Evolutionary conservation across 2,113 vertebrate species (phyloP), one percentile per base, ranked within the genome.

Genomic region (Oreochromis spilurus): DNA sequence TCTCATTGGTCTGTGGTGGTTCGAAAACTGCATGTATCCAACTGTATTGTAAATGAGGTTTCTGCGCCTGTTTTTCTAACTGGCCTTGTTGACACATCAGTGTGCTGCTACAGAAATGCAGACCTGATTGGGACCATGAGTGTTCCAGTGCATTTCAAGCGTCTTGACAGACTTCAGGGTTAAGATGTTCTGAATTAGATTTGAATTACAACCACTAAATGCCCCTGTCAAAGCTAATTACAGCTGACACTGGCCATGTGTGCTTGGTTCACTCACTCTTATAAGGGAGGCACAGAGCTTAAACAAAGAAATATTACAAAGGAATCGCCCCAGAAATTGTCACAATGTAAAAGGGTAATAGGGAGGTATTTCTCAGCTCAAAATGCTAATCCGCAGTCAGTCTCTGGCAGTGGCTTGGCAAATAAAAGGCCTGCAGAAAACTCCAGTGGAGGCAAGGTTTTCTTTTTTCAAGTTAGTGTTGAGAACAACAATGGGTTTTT

Each of bases 161-260:
- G 81, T 96, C 97, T 97, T 98, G 98, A 99, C 98, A 99, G 98
- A 97, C 98, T 97, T 95, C 97, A 96, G 97, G 95, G 96, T 97
- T 99, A 98, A 99, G 99, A 99, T 99, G 98, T 99, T 99, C 98
- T 98, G 99, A 98, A 99, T 99, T 98, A 99, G 98, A 99, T 99
- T 99, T 99, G 98, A 99, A 99, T 99, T 99, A 99, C 99, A 99
- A 97, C 98, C 98, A 94, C 99, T 99, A 99, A 99, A 99, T 98
- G 97, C 98, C 97, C 97, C 98, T 99, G 99, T 99, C 99, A 99
- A 96, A 97, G 96, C 96, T 97, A 91, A 97, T 99, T 99, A 99
- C 89, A 87, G 95, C 96, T 98, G 99, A 99, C 97, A 98, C 96
- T 99, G 96, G 94, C 97, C 99, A 99, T 98, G 90, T 96, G 96